These are phyloP conservation scores for Hydractinia echinata DNA, from an alignment of 30 jellyfish, hydroid and myxozoan genomes.

Conservation along the genomic window DNA sequence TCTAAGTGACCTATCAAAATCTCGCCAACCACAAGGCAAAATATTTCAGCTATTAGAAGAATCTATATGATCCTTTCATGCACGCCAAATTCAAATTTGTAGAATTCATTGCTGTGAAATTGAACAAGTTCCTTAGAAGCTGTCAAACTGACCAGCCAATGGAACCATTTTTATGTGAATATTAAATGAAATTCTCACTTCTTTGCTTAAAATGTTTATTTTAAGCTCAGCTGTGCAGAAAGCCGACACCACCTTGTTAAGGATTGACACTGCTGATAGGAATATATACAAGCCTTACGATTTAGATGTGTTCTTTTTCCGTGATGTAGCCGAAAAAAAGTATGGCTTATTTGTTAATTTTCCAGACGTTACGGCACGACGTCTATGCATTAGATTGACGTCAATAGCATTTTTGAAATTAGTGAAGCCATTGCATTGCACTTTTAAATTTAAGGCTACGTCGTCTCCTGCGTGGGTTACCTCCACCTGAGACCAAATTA, in stretches of 20 bases:
- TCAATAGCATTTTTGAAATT: too few relatives aligned
- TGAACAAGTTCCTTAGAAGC: background rate
- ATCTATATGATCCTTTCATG: background rate
- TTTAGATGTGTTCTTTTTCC: background rate
- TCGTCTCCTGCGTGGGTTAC: too few relatives aligned
- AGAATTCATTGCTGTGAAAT: background rate
- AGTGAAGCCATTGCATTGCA: too few relatives aligned
- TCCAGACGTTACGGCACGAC: too few relatives aligned
- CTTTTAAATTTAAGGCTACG: too few relatives aligned
- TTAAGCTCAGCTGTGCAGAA: background rate
- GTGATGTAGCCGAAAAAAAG: too few relatives aligned
- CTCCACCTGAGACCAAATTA: too few relatives aligned
- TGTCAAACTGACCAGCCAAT: conserved; percentile 4
- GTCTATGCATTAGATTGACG: too few relatives aligned
- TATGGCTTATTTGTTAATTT: too few relatives aligned
- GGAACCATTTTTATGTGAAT: background rate
- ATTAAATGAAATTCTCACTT: background rate
- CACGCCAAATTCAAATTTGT: background rate
- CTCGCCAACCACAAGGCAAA: conserved; percentile 10
- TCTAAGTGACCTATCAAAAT: background rate
- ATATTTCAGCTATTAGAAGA: background rate
- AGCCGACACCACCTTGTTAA: background rate
- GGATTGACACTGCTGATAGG: background rate
- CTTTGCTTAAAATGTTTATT: background rate
- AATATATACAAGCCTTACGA: background rate